Evolutionary conservation across 1,140 invertebrate genomes (phyloP), one percentile per base, ranked within the genome.

Genomic region (Goniozus legneri): DNA sequence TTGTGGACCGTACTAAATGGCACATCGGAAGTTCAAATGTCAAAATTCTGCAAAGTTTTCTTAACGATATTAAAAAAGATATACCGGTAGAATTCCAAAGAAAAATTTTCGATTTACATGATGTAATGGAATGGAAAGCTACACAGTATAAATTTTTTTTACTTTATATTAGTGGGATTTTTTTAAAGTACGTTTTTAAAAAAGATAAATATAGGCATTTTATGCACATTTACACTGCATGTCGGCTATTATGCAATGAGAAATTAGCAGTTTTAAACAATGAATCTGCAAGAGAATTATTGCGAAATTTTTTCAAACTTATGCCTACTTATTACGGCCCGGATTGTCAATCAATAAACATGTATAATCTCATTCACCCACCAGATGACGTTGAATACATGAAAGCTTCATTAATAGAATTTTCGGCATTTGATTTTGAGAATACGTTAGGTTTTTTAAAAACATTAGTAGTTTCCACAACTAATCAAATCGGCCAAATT

Each of bases 111-210:
- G 6, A 44, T 22, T 36, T 50, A 3, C 8, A 30, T 14, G 35
- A 44, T 43, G 15, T 50, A 12, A 14, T 3, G 8, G 6, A 38
- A 1, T 50, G 47, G 40, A 50, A 50, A 31, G 47, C 33, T 8
- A 50, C 47, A 0, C 39, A 50, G 37, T 38, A 14, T 18, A 18
- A 34, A 30, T 43, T 44, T 20, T 50, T 43, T 14, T 34, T 50
- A 7, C 16, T 50, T 10, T 44, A 50, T 21, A 24, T n/a, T 1
- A 31, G 40, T 19, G 32, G 19, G 1, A 35, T 50, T 19, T 14
- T 50, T 6, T 20, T 44, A 15, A 6, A 19, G 2, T 15, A 38
- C n/a, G 24, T 43, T 43, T 21, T 50, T 3, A 20, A 7, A 13
- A 1, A 19, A 1, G 13, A 50, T 22, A 13, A 37, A 24, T 44